Percentiles rank a stretch among this genome's conserved stretches.
These are phyloP conservation scores for Caenorhabditis sp. DNA, from an alignment of 2,888 invertebrate species.

Conservation along the genomic window DNA sequence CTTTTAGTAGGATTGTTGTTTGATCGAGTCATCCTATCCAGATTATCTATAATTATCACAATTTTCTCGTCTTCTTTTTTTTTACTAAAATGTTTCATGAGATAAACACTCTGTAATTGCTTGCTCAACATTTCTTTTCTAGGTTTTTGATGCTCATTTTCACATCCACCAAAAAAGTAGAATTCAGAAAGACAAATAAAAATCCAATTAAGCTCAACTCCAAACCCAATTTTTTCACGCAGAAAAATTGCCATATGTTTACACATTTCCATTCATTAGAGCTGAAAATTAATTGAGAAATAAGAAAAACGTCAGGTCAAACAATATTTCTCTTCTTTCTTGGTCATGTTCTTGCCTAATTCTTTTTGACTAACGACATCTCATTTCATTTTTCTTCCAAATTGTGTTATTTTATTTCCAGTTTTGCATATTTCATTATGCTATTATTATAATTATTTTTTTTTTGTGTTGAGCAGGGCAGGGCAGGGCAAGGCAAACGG, in stretches of 20 bases:
- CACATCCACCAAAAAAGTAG: not conserved
- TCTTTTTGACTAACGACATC: too few species aligned
- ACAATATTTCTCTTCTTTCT: too few species aligned
- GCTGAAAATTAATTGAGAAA: too few species aligned
- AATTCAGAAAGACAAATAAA: not conserved
- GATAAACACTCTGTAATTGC: not conserved
- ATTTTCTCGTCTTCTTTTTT: not conserved
- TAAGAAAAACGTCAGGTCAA: too few species aligned
- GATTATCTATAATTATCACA: not conserved
- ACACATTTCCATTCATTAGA: too few species aligned
- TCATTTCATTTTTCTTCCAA: not conserved
- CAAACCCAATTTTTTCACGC: too few species aligned
- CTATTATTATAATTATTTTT: too few species aligned
- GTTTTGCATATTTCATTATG: not conserved
- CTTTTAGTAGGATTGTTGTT: not conserved
- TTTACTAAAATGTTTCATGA: not conserved
- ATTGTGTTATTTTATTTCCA: not conserved
- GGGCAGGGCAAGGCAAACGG: too few species aligned
- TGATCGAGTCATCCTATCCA: not conserved
- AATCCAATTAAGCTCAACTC: not conserved
- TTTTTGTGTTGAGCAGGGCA: not conserved
- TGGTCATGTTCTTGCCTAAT: too few species aligned
- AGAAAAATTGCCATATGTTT: too few species aligned
- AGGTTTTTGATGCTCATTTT: not conserved
- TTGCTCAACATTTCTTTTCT: not conserved